Evolutionary conservation across 2,888 invertebrate species (phyloP), one percentile per base, ranked within the genome.

Genomic region (Drosophila aldrichi): DNA sequence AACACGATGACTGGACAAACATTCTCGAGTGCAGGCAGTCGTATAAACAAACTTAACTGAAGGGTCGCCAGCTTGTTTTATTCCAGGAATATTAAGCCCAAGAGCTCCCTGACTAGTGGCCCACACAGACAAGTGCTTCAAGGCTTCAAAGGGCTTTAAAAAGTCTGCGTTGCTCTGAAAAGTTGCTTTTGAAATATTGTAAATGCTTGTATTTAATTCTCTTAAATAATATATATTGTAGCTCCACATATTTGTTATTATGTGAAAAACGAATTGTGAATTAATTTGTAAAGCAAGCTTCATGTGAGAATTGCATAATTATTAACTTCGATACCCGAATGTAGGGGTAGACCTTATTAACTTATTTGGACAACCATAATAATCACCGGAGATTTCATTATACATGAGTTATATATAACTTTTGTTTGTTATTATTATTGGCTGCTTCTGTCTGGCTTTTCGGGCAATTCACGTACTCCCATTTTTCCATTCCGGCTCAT

Each of bases 101-200:
- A 52, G 40, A 52, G 72, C 75, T 75, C 25, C 77, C 63, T 57
- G 73, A 58, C 57, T 55, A 67, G 62, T 62, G 41, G 48, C 56
- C 51, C n/a, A 29, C 59, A 34, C 18, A 62, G 55, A 16, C 49
- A 46, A 69, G 58, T 59, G 44, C 41, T 29, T 8, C 29, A 29
- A 29, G 25, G 25, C 48, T 25, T 44, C 9, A 63, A 38, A 38
- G 22, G 44, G 52, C 7, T 49, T 60, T 8, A 40, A 9, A 63
- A 32, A 6, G 10, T 38, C 36, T 16, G 20, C 34, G 10, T 25
- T 18, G 16, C 16, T 43, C 5, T 4, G 25, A 44, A n/a, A 34
- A 41, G 2, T 22, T 16, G 4, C 8, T n/a, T 5, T 43, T 3
- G 20, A 8, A 29, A 18, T 20, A 41, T 55, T 16, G 20, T 10